Conservation (phyloP, 2,113 vertebrate genomes). For the Urocolius indicus region DNA sequence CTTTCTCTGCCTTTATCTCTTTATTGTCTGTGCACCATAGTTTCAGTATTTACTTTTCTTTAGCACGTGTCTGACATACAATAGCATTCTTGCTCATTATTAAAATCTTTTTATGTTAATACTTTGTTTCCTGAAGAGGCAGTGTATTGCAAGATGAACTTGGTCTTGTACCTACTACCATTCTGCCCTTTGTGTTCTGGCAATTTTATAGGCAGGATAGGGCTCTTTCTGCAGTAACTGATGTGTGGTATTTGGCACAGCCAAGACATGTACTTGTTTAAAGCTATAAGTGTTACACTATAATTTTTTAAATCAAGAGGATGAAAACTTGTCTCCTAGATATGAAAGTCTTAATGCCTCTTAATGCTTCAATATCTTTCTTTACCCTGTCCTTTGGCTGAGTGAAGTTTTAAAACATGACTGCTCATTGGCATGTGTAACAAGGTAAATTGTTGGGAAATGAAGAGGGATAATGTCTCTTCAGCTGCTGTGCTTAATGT, state of each 20-base stretch:
- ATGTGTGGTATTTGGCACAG: background rate
- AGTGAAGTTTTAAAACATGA: constrained; percentile 39
- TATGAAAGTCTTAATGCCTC: background rate
- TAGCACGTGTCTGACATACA: rapidly evolving
- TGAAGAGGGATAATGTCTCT: constrained; percentile 1
- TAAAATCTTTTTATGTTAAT: background rate
- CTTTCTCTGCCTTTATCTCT: background rate
- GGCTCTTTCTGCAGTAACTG: background rate
- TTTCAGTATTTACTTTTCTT: background rate
- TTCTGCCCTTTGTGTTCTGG: background rate
- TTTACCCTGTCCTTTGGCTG: background rate
- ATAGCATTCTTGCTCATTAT: background rate
- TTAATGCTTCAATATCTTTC: background rate
- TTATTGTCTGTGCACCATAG: background rate
- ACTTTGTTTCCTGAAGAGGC: background rate
- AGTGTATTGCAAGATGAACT: rapidly evolving
- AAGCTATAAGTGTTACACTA: background rate
- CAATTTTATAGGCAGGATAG: background rate
- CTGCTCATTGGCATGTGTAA: background rate
- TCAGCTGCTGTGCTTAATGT: background rate
- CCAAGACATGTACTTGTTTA: background rate
- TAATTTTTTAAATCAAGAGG: background rate
- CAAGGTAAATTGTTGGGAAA: background rate
- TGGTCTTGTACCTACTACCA: background rate
- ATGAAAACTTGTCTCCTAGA: background rate